Evolutionary conservation across 2,797 vertebrate species (phyloP).

Genomic region (Pseudochirops cupreus): DNA sequence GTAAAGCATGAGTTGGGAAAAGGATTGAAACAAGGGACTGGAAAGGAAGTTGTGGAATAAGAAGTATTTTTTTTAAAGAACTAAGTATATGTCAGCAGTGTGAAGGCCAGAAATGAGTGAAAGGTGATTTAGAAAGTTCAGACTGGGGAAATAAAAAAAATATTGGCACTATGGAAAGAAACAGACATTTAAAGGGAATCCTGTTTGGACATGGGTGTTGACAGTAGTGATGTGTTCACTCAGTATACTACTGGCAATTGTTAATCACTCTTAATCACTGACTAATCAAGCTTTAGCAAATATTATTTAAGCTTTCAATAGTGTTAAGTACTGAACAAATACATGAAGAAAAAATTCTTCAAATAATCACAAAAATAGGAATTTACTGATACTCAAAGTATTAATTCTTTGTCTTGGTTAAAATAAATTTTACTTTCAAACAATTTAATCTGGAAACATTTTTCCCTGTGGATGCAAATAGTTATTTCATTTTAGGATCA

Average conservation of each 20-base stretch:
- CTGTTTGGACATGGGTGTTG: background rate
- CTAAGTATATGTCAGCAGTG: background rate
- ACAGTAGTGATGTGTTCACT: background rate
- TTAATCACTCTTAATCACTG: background rate
- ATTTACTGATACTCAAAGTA: slow-evolving; percentile 24
- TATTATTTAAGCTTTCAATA: background rate
- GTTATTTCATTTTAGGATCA: background rate
- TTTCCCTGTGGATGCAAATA: background rate
- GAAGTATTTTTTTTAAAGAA: background rate
- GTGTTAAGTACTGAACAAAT: background rate
- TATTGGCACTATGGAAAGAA: background rate
- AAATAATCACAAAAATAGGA: slow-evolving; percentile 36
- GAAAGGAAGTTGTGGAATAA: background rate
- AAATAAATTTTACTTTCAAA: slow-evolving; percentile 28
- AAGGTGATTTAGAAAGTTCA: background rate
- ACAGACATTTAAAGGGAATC: background rate
- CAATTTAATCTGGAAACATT: slow-evolving; percentile 18
- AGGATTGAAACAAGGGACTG: background rate
- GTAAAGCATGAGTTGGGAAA: background rate
- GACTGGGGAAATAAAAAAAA: background rate
- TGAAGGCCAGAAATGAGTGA: background rate
- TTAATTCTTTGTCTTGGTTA: background rate
- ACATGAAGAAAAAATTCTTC: slow-evolving; percentile 54
- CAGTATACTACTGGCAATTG: background rate
- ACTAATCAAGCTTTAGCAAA: background rate